These are phyloP conservation scores for Todiramphus saurophagus DNA, from an alignment of 2,113 vertebrate species.

Conservation along the genomic window DNA sequence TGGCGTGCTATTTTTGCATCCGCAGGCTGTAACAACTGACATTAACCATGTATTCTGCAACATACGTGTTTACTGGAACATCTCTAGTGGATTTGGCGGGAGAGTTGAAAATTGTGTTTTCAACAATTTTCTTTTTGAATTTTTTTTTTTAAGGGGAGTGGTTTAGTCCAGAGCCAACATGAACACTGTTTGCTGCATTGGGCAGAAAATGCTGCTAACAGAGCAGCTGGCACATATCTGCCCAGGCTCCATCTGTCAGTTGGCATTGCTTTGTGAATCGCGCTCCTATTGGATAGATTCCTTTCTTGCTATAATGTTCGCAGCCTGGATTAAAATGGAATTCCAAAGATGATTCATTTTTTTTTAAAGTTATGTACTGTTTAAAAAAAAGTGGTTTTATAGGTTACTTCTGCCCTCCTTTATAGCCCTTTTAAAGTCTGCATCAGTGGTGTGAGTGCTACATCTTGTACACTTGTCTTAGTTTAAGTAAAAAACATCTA, in stretches of 20 bases:
- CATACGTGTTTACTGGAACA: neutral
- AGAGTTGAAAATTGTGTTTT: neutral
- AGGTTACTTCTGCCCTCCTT: neutral
- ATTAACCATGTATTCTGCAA: neutral
- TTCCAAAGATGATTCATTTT: neutral
- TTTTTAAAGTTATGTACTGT: neutral
- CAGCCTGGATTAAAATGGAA: conserved; percentile 12
- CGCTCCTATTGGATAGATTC: neutral
- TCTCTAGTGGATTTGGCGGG: neutral
- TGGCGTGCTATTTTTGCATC: neutral
- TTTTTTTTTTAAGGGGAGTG: neutral
- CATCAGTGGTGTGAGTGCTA: neutral
- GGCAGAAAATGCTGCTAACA: conserved; percentile 2
- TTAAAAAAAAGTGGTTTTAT: neutral
- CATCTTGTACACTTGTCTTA: neutral
- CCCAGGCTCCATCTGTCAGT: conserved; percentile 43
- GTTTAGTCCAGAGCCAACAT: neutral
- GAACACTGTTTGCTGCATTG: neutral
- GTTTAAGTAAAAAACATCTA: neutral
- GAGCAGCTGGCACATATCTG: conserved; percentile 55
- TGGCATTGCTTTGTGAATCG: neutral
- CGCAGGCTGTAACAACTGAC: neutral
- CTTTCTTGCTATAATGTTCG: neutral
- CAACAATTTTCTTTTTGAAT: neutral
- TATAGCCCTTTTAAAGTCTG: neutral